A percentile compares a stretch with the other conserved stretches of the same genome.
Conservation (phyloP, 2,113 vertebrate genomes). For the Aegotheles bennettii region DNA sequence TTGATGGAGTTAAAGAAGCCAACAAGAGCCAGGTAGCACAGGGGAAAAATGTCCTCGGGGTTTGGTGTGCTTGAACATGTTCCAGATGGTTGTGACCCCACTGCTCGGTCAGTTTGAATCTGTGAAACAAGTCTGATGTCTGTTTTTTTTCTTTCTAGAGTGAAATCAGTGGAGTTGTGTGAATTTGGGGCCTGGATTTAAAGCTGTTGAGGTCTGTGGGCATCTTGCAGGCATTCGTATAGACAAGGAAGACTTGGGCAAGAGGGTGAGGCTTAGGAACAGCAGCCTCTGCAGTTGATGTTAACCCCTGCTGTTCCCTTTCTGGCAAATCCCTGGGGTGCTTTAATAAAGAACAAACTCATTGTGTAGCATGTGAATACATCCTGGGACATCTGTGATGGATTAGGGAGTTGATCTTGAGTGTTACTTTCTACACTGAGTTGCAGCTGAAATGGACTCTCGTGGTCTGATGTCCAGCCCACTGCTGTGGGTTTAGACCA, state of each 20-base stretch:
- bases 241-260: neutral
- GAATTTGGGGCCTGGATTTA: neutral
- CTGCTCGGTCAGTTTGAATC: neutral
- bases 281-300: neutral
- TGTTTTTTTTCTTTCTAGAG: neutral
- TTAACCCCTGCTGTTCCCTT: neutral
- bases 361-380: neutral
- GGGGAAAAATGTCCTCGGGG: neutral
- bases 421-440: neutral
- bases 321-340: neutral
- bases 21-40: neutral
- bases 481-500: neutral
- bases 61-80: neutral
- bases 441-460: neutral
- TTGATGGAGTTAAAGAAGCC: neutral
- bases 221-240: neutral
- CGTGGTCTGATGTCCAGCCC: neutral
- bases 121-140: neutral
- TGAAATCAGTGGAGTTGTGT: fast-evolving
- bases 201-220: neutral
- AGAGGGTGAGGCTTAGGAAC: neutral
- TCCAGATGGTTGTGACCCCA: neutral
- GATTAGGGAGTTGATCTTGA: neutral
- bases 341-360: neutral
- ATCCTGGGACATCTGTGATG: neutral